Percentiles rank a stretch among this genome's conserved stretches.
These are phyloP conservation scores for Brachirus orientalis DNA, from an alignment of 2,113 vertebrate genomes.

Conservation along the genomic window DNA sequence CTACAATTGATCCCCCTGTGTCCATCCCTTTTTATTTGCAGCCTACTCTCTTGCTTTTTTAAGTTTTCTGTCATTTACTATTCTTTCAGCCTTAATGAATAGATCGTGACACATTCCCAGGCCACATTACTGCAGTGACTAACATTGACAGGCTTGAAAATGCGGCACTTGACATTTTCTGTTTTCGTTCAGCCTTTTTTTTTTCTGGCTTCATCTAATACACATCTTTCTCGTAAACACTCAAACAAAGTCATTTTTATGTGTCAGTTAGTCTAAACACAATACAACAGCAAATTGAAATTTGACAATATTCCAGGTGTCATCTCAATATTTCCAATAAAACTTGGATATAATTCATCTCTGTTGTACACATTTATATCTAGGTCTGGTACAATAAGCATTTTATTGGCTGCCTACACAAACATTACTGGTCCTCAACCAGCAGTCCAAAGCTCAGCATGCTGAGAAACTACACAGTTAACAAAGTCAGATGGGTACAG, in stretches of 20 bases:
- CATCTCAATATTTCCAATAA: neutral
- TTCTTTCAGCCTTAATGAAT: no score
- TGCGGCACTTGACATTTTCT: constrained; percentile 29
- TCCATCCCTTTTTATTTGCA: neutral
- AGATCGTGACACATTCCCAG: no score
- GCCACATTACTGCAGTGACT: constrained; percentile 32
- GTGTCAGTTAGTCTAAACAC: constrained; percentile 18
- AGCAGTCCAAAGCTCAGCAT: no score
- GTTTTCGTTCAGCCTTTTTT: constrained; percentile 35
- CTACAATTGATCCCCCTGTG: constrained; percentile 2
- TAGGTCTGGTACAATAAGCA: no score
- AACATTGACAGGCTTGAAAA: constrained; percentile 13
- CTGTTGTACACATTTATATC: no score
- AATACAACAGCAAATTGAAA: neutral
- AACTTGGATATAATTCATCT: neutral
- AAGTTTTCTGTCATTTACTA: constrained; percentile 16
- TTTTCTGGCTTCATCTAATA: constrained; percentile 45
- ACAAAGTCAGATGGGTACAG: constrained; percentile 43
- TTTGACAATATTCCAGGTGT: no score
- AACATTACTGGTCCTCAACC: no score
- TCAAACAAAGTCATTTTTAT: no score
- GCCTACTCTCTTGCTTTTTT: constrained; percentile 1
- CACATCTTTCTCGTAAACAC: constrained; percentile 43
- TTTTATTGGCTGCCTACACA: no score
- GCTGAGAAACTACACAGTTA: constrained; percentile 28